A percentile compares a stretch with the other conserved stretches of the same genome.
These are phyloP conservation scores for Zelostemma sp. DNA, from an alignment of 1,140 invertebrate species.

Conservation along the genomic window DNA sequence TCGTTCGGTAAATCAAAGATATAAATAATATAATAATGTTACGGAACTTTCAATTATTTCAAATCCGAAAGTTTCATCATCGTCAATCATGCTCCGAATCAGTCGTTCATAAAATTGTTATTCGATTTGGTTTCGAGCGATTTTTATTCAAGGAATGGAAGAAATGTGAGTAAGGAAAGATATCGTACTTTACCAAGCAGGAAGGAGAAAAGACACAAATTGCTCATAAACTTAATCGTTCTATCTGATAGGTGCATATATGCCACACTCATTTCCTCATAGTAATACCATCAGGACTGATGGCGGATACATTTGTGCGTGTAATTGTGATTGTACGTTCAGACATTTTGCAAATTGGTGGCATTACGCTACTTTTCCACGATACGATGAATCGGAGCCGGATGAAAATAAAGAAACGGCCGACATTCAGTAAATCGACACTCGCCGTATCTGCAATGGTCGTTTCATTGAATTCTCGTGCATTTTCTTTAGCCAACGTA, in stretches of 20 bases:
- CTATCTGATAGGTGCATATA: not conserved
- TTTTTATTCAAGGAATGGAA: too few species aligned
- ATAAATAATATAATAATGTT: too few species aligned
- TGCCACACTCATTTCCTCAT: not conserved
- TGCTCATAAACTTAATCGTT: slow-evolving; percentile 2
- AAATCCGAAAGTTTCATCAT: too few species aligned
- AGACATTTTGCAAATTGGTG: slow-evolving; percentile 40
- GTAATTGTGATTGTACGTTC: slow-evolving; percentile 31
- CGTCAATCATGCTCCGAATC: too few species aligned
- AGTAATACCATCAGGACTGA: slow-evolving; percentile 7
- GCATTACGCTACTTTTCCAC: slow-evolving; percentile 44
- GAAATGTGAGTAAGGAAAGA: too few species aligned
- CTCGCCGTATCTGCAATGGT: slow-evolving; percentile 52
- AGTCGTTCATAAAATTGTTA: too few species aligned
- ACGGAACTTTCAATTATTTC: too few species aligned
- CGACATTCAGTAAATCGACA: slow-evolving; percentile 57
- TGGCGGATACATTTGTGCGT: slow-evolving; percentile 18
- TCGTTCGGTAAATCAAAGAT: too few species aligned
- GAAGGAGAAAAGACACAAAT: not conserved
- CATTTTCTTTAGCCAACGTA: slow-evolving; percentile 54
- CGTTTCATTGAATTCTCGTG: slow-evolving; percentile 63
- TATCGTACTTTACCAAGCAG: not conserved
- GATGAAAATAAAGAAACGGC: slow-evolving; percentile 51
- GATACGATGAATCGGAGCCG: slow-evolving; percentile 46
- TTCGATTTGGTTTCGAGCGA: too few species aligned